Conservation (phyloP, 2,113 vertebrate species). For the Mungos mungo region DNA sequence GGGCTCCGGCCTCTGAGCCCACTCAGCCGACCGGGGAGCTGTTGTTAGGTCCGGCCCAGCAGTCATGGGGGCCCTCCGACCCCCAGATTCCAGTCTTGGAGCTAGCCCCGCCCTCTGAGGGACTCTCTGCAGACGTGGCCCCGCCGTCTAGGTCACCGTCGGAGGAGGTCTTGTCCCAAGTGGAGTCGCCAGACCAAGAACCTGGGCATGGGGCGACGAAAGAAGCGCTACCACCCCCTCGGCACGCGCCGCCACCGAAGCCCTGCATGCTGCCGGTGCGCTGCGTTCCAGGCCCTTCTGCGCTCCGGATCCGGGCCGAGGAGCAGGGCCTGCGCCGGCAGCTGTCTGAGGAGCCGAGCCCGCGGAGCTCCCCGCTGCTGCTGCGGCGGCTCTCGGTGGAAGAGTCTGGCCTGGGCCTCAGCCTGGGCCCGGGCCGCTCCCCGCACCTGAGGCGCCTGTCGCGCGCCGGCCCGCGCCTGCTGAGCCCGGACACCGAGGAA, state of each 20-base stretch:
- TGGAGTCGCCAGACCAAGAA: background rate
- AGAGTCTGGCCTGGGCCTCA: constrained; percentile 28
- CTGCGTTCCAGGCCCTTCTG: constrained; percentile 68
- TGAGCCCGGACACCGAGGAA: constrained; percentile 32
- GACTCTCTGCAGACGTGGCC: background rate
- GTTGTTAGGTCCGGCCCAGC: background rate
- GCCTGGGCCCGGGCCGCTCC: constrained; percentile 60
- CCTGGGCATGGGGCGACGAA: accelerated
- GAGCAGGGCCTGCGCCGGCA: constrained; percentile 74
- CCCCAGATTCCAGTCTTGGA: background rate
- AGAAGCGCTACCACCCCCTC: background rate
- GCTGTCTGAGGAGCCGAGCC: constrained; percentile 72
- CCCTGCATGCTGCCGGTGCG: constrained; percentile 89
- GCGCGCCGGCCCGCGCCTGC: constrained; percentile 55
- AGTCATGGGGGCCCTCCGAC: background rate
- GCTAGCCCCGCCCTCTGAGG: background rate
- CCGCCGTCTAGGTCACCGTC: background rate
- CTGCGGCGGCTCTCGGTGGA: constrained; percentile 49
- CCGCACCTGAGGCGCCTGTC: constrained; percentile 75
- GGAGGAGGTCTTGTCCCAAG: background rate
- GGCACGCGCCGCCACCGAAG: constrained; percentile 73
- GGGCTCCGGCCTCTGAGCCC: background rate
- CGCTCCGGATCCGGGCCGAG: constrained; percentile 45
- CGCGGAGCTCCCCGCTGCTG: constrained; percentile 31
- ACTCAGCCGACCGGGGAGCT: background rate